Evolutionary conservation across 2,888 invertebrate genomes (phyloP).

Genomic region (Callosobruchus maculatus): DNA sequence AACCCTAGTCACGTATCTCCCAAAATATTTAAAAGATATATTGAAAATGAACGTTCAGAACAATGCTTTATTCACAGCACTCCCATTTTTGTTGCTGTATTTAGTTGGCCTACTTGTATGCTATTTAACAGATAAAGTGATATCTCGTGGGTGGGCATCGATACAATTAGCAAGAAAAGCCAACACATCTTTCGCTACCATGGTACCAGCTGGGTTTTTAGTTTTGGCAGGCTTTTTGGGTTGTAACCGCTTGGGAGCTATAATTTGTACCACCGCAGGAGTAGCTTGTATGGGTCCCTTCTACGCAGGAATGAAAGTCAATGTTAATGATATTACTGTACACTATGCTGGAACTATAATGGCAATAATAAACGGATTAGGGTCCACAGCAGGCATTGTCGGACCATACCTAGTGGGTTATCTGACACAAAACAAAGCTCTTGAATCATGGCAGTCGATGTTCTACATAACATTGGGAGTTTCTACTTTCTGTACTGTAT

Average conservation of each 20-base stretch:
- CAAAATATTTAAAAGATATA: conserved; percentile 63
- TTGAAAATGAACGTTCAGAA: conserved; percentile 59
- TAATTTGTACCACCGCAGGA: background rate
- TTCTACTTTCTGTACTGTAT: background rate
- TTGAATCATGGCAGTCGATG: conserved; percentile 3
- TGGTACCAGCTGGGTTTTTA: conserved; percentile 2
- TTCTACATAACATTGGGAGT: conserved; percentile 6
- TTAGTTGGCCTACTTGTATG: background rate
- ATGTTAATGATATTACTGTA: conserved; percentile 7
- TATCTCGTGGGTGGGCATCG: conserved; percentile 1
- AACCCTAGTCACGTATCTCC: conserved; percentile 62
- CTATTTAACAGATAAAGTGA: conserved; percentile 2
- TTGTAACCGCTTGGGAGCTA: conserved; percentile 3
- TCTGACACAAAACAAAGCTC: background rate
- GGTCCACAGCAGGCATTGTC: conserved; percentile 2
- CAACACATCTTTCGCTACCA: background rate
- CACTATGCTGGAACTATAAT: conserved; percentile 10
- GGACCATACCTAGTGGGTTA: conserved; percentile 2
- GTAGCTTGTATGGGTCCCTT: conserved; percentile 6
- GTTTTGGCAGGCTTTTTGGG: background rate
- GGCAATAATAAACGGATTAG: conserved; percentile 8
- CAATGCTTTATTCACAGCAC: conserved; percentile 57
- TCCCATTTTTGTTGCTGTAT: conserved; percentile 51
- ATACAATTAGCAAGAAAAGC: background rate
- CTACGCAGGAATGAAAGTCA: conserved; percentile 8